Evolutionary conservation across 2,888 invertebrate genomes (phyloP).

Genomic region (Ceramica pisi): DNA sequence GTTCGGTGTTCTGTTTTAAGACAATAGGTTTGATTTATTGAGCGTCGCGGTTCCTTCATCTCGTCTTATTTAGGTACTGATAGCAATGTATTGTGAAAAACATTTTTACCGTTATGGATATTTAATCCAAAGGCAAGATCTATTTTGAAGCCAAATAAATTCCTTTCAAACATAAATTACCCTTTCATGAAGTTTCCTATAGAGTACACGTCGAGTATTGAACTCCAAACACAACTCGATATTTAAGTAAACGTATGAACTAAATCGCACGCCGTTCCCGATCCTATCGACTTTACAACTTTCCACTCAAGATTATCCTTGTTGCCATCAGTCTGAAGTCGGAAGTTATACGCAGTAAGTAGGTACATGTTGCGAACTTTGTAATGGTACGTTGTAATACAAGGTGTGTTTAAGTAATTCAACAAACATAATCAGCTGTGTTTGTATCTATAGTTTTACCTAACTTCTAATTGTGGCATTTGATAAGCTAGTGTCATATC

Average conservation of each 20-base stretch:
- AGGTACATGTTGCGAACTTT: conserved; percentile 39
- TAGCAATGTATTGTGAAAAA: neutral
- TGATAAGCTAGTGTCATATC: neutral
- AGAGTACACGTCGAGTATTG: conserved; percentile 30
- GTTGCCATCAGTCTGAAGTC: conserved; percentile 46
- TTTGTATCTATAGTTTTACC: neutral
- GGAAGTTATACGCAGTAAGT: conserved; percentile 43
- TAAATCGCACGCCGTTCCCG: conserved; percentile 38
- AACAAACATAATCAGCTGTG: neutral
- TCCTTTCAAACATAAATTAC: conserved; percentile 22
- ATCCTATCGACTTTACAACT: conserved; percentile 55
- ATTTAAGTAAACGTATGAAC: conserved; percentile 51
- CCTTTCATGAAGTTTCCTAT: conserved; percentile 18
- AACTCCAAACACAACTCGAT: conserved; percentile 41
- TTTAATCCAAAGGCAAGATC: neutral
- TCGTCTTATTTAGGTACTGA: neutral
- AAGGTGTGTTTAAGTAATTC: conserved; percentile 24
- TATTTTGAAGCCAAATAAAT: conserved; percentile 18
- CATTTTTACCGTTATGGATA: neutral
- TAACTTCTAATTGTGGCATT: neutral
- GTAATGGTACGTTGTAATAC: conserved; percentile 13
- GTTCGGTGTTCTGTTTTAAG: conserved; percentile 1
- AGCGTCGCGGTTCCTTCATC: conserved; percentile 6
- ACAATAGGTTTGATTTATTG: conserved; percentile 40
- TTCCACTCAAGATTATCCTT: conserved; percentile 60